Percentiles rank a stretch among this genome's conserved stretches.
Evolutionary conservation across 2,888 invertebrate species (phyloP).

Genomic region (Drosophila setosimentum): DNA sequence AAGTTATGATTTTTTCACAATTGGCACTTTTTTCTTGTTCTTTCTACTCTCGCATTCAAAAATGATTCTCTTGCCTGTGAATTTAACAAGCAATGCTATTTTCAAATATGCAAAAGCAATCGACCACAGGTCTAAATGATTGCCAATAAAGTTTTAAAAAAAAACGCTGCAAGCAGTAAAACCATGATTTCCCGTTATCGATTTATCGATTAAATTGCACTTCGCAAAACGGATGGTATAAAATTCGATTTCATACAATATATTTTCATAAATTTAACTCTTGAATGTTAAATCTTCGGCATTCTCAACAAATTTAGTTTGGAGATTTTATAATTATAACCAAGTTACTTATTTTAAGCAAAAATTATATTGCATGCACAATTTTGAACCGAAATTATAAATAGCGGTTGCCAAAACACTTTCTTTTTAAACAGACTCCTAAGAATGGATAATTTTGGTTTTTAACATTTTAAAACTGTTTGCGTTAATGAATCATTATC

Average conservation of each 20-base stretch:
- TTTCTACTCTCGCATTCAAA: constrained; percentile 20
- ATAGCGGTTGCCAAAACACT: neutral
- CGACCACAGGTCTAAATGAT: neutral
- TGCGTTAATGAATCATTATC: too few species aligned
- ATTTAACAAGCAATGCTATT: constrained; percentile 4
- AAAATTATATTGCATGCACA: neutral
- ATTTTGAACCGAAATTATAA: neutral
- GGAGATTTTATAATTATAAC: neutral
- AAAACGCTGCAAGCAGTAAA: neutral
- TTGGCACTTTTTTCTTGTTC: constrained; percentile 7
- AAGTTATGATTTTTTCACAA: constrained; percentile 60
- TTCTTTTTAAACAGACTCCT: too few species aligned
- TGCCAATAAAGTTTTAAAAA: neutral
- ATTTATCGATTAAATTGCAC: neutral
- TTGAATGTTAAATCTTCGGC: neutral
- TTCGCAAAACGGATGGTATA: neutral
- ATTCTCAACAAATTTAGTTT: neutral
- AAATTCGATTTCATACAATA: neutral
- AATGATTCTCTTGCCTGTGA: constrained; percentile 31
- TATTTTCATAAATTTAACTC: neutral
- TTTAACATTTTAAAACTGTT: too few species aligned
- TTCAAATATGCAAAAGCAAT: neutral
- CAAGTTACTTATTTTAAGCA: neutral
- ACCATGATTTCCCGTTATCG: neutral
- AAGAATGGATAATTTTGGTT: neutral